Conservation (phyloP, 2,888 invertebrate species). For the Coleophora deauratella region DNA sequence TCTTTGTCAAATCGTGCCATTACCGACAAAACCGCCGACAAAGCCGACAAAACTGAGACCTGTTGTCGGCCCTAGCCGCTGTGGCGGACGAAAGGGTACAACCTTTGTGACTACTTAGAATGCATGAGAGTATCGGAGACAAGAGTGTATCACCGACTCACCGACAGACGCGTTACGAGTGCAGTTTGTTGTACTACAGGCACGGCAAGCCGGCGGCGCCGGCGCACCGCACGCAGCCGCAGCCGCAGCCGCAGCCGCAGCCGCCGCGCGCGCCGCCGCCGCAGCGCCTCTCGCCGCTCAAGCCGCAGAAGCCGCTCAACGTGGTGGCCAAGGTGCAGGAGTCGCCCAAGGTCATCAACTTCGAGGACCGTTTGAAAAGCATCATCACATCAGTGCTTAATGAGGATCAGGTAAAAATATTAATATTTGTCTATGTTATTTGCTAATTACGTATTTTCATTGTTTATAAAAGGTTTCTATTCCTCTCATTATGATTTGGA, state of each 20-base stretch:
- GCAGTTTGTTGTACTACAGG: not conserved
- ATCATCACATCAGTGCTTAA: constrained; percentile 90
- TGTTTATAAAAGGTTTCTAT: not conserved
- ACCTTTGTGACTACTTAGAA: too few species aligned
- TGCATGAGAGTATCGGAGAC: too few species aligned
- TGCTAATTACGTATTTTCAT: not conserved
- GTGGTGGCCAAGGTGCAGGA: constrained; percentile 77
- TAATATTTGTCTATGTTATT: too few species aligned
- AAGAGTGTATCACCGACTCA: too few species aligned
- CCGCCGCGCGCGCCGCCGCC: constrained; percentile 26
- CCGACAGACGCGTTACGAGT: too few species aligned
- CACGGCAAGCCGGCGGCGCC: constrained; percentile 24
- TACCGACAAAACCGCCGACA: too few species aligned
- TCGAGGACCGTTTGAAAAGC: constrained; percentile 91
- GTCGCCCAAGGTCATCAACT: constrained; percentile 89
- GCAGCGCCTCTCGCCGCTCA: constrained; percentile 45
- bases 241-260: constrained; percentile 28
- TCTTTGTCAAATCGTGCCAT: too few species aligned
- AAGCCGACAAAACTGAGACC: too few species aligned
- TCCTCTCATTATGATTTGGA: not conserved
- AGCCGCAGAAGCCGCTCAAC: constrained; percentile 57
- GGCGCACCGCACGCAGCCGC: constrained; percentile 35
- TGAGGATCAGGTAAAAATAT: constrained; percentile 81
- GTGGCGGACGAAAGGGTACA: too few species aligned
- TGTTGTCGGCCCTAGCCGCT: too few species aligned